Evolutionary conservation across 1,140 invertebrate species (phyloP).

Genomic region (Adoxophyes honmai): DNA sequence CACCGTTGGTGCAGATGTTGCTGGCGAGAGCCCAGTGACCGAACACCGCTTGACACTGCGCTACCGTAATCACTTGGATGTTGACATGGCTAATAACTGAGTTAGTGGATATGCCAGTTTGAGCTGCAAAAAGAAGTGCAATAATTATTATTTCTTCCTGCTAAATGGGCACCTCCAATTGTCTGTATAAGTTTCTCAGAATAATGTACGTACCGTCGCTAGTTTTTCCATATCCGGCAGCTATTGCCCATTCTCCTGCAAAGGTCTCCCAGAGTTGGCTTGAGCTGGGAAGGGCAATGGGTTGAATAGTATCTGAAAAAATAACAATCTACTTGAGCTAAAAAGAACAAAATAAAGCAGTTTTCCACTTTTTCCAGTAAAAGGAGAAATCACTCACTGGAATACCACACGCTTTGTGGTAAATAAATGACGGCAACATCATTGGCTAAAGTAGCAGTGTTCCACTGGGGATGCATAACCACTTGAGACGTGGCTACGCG

Average conservation of each 20-base stretch:
- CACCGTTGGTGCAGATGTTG: conserved; percentile 46
- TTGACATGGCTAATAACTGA: conserved; percentile 37
- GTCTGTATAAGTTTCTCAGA: no score
- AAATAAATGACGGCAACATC: conserved; percentile 66
- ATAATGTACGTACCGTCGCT: conserved; percentile 51
- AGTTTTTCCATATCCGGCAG: conserved; percentile 62
- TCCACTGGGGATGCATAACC: conserved; percentile 36
- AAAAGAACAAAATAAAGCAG: no score
- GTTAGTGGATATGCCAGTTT: conserved; percentile 30
- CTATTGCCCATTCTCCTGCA: conserved; percentile 39
- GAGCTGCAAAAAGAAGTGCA: conserved; percentile 25
- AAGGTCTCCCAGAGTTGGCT: conserved; percentile 40
- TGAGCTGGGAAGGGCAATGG: conserved; percentile 46
- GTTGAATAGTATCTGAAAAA: conserved; percentile 43
- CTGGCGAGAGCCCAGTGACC: conserved; percentile 23
- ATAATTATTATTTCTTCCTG: no score
- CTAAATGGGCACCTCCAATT: no score
- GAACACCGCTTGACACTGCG: conserved; percentile 31
- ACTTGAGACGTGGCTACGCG: conserved; percentile 28
- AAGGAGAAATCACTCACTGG: conserved; percentile 20
- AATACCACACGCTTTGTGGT: conserved; percentile 40
- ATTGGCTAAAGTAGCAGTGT: conserved; percentile 33
- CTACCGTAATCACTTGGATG: conserved; percentile 42
- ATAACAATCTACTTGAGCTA: not conserved
- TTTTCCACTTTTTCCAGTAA: no score